Base-by-base conservation (phyloP, 2,888 invertebrate genomes). In the Stictocephala bisonia region DNA sequence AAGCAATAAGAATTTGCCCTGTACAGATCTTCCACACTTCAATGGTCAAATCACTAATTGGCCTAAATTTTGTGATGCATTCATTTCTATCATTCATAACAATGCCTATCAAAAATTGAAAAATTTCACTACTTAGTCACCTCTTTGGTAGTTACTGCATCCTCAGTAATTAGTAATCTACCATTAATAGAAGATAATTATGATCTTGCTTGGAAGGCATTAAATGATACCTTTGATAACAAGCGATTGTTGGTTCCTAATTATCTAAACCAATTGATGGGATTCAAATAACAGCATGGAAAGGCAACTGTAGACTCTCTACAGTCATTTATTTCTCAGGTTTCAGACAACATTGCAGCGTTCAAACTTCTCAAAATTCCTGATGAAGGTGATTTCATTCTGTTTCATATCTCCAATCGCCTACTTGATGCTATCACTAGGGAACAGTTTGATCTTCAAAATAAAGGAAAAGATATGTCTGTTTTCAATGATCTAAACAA, bases 61-160 rank as follows among this genome's bases (percentile, higher is more conserved):
- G 74, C 71, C 74, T 11, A 15, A 40, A 15, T 75, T 69, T 20
- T 22, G 73, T 24, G 75, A 75, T 26, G 53, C 27, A 11, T 75
- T 68, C 51, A 24, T 13, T 15, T 67, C 70, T 18, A n/a, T 75
- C 11, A 51, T 73, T n/a, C 73, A 73, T 41, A 27, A 51, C n/a
- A 58, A 73, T 24, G n/a, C 29, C 2, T 75, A 11, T 51, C 73
- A 3, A 35, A 60, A 31, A 53, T 44, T 11, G 60, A 75, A 11
- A 74, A 73, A 66, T 50, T 75, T 31, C 73, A 56, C 11, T 72
- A 71, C 15, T 22, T 75, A 11, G 27, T 31, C 4, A 11, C 53
- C 1, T 68, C 58, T 4, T 41, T 70, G 18, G 53, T 26, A 4
- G 73, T 69, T 7, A 11, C 40, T 22, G 69, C 64, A 20, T n/a